A percentile compares a stretch with the other conserved stretches of the same genome.
Evolutionary conservation across 2,113 vertebrate genomes (phyloP).

Genomic region (Carlito syrichta): DNA sequence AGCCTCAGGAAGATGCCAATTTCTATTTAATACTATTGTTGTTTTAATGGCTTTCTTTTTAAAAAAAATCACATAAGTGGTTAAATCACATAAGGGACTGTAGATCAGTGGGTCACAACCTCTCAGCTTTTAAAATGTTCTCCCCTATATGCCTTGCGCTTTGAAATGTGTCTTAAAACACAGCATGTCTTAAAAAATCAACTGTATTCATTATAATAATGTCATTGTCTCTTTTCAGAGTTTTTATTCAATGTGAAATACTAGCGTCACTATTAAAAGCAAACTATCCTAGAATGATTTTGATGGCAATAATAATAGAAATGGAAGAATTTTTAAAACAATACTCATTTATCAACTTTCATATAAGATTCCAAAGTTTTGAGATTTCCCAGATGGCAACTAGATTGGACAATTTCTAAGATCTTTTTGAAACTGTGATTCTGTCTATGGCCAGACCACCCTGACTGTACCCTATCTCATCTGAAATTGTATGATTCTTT

Average conservation of each 20-base stretch:
- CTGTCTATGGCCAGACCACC: too few species aligned
- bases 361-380: not conserved
- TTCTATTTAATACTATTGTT: not conserved
- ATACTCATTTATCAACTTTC: not conserved
- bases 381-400: not conserved
- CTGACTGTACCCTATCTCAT: too few species aligned
- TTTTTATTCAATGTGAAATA: not conserved
- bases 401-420: not conserved
- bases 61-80: not conserved
- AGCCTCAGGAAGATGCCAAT: not conserved
- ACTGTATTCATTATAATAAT: not conserved
- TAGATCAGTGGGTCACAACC: not conserved
- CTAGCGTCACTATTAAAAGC: not conserved
- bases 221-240: not conserved
- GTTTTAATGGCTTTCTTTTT: not conserved
- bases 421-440: not conserved
- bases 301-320: not conserved
- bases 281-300: not conserved
- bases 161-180: not conserved
- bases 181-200: not conserved
- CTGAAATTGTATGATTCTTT: not conserved
- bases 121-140: not conserved
- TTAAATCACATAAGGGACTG: not conserved
- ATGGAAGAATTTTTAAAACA: not conserved
- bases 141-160: not conserved